Percentiles rank a stretch among this genome's conserved stretches.
Evolutionary conservation across 2,797 vertebrate genomes (phyloP).

Genomic region (Cynodonichthys magdalenae): DNA sequence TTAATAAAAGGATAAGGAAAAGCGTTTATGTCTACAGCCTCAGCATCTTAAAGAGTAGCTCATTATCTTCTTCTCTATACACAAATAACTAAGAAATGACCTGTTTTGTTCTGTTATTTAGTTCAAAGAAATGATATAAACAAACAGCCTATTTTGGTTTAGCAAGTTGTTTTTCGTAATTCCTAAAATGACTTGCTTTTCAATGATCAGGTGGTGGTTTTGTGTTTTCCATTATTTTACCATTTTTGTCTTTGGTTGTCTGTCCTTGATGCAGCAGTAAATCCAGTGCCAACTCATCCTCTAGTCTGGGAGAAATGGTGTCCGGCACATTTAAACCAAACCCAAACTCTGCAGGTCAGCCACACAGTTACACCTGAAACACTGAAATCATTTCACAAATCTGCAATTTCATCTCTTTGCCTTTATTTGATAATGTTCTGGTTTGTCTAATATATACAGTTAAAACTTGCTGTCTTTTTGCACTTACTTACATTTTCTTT

Average conservation of each 20-base stretch:
- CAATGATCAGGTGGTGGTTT: too few species aligned
- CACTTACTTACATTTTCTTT: constrained; percentile 33
- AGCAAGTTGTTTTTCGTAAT: too few species aligned
- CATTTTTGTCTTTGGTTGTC: constrained; percentile 1
- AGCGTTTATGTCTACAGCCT: neutral
- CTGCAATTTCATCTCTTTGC: constrained; percentile 2
- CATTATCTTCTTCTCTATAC: too few species aligned
- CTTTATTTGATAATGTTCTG: neutral
- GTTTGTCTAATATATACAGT: neutral
- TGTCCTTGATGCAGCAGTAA: constrained; percentile 80
- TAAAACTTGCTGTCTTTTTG: neutral
- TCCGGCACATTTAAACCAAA: constrained; percentile 95
- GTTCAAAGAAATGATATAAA: neutral
- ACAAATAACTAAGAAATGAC: neutral
- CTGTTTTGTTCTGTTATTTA: neutral
- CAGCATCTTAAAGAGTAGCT: too few species aligned
- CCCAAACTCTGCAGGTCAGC: constrained; percentile 89
- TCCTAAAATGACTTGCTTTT: too few species aligned
- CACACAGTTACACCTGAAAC: constrained; percentile 9
- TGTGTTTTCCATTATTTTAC: too few species aligned
- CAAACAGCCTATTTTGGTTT: too few species aligned
- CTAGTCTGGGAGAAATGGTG: constrained; percentile 98
- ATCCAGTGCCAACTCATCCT: constrained; percentile 95
- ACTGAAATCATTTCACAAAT: neutral
- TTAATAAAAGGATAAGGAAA: neutral